Percentiles rank a stretch among this genome's conserved stretches.
These are phyloP conservation scores for Perognathus longimembris DNA, from an alignment of 2,113 vertebrate species.

Conservation along the genomic window DNA sequence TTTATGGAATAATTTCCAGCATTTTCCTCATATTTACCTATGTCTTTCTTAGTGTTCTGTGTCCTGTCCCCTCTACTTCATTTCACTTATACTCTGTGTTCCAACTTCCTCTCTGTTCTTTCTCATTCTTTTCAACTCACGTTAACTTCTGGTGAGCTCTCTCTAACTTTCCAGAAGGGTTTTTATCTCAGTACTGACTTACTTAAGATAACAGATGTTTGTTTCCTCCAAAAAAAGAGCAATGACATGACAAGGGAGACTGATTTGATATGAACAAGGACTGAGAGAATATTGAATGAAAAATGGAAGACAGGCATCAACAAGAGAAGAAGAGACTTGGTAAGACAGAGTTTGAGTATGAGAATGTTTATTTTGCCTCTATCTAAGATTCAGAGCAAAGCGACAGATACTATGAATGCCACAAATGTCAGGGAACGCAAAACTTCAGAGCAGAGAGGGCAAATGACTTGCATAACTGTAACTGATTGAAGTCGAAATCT, in stretches of 20 bases:
- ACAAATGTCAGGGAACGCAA: neutral
- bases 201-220: neutral
- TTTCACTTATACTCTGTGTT: neutral
- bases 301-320: neutral
- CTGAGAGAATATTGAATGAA: neutral
- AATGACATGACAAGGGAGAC: neutral
- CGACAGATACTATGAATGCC: neutral
- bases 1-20: neutral
- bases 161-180: neutral
- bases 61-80: accelerated
- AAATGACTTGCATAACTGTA: neutral
- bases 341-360: neutral
- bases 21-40: neutral
- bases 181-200: neutral
- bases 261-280: neutral
- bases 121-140: neutral
- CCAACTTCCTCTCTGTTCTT: neutral
- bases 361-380: neutral
- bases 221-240: neutral
- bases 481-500: neutral
- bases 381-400: neutral
- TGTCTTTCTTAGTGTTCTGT: neutral
- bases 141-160: neutral
- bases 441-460: neutral
- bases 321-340: neutral